Evolutionary conservation across 1,140 invertebrate species (phyloP).

Genomic region (Apis laboriosa): DNA sequence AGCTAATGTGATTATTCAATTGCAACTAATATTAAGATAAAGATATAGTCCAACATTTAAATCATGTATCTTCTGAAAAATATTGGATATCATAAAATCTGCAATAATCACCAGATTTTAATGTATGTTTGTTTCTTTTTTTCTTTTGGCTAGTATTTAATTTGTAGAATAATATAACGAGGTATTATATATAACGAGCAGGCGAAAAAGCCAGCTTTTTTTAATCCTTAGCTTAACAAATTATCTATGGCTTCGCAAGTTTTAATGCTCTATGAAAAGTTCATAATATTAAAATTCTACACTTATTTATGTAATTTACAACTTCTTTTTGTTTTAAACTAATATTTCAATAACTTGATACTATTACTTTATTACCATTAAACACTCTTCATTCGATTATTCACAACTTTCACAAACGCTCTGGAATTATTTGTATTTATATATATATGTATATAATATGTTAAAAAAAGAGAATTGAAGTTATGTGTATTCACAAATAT

Average conservation of each 20-base stretch:
- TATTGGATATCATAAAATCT: not conserved
- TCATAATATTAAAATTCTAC: slow-evolving; percentile 56
- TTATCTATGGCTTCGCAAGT: slow-evolving; percentile 53
- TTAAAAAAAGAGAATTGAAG: slow-evolving; percentile 25
- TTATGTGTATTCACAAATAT: slow-evolving; percentile 39
- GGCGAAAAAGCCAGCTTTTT: slow-evolving; percentile 34
- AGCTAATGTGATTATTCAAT: slow-evolving; percentile 50
- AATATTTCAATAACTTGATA: slow-evolving; percentile 29
- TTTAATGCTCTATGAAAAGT: slow-evolving; percentile 55
- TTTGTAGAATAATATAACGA: slow-evolving; percentile 71
- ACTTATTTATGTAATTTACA: slow-evolving; percentile 59
- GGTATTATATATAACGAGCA: slow-evolving; percentile 65
- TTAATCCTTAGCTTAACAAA: slow-evolving; percentile 56
- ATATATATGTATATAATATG: slow-evolving; percentile 6
- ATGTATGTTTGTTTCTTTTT: slow-evolving; percentile 48
- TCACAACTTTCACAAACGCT: slow-evolving; percentile 37
- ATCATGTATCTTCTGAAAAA: slow-evolving; percentile 25
- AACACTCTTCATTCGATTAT: slow-evolving; percentile 49
- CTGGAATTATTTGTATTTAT: slow-evolving; percentile 46
- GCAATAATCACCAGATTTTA: slow-evolving; percentile 33
- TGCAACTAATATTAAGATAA: slow-evolving; percentile 27
- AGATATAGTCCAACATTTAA: slow-evolving; percentile 3
- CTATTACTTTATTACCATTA: slow-evolving; percentile 49
- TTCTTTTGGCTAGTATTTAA: slow-evolving; percentile 69
- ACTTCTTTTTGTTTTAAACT: slow-evolving; percentile 32